Base-by-base conservation (phyloP, 2,888 invertebrate genomes). In the Chorisops tibialis region DNA sequence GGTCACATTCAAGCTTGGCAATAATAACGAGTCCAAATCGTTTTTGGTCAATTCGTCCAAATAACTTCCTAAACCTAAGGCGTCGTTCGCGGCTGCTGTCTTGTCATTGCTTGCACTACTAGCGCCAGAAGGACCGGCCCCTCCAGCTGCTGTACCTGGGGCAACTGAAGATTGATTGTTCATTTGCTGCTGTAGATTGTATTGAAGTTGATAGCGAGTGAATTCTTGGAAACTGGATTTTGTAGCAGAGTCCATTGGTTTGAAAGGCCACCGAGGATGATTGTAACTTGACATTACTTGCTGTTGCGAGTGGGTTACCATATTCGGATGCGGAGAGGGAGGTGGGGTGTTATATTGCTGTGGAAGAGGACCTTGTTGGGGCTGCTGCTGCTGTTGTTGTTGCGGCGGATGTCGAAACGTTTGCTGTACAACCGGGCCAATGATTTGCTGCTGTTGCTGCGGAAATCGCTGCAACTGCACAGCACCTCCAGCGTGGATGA, bases 191-290 rank as follows among this genome's bases (percentile, higher is more conserved):
- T 81, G 78, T 35, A 84, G 81, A 70, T 83, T 84, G 72, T 84
- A 84, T 73, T 85, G 84, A 79, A 83, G 83, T 70, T 85, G 84
- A 71, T 84, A 84, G 67, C 83, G 79, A 67, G 84, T 83, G 74
- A 85, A 85, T 74, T 85, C 84, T 79, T 83, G 84, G 70, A 82
- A 83, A 75, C 84, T 84, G 38, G 81, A 82, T 71, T 84, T 82
- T 30, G 84, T 85, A 68, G 81, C 83, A 69, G 83, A 84, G 65
- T 85, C 84, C 84, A 85, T 84, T 72, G 70, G 83, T 77, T 64
- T 84, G 73, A 50, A 71, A 48, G 70, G 82, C 73, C 67, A 84
- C 66, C 69, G 82, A 77, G 72, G 81, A 51, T 63, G 65, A 63
- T 63, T 63, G 58, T 59, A 65, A 51, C 45, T 63, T 24, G 63